A percentile compares a stretch with the other conserved stretches of the same genome.
phyloP scores from a whole-genome alignment of 2,113 vertebrate genomes.

The Erythrolamprus reginae region DNA sequence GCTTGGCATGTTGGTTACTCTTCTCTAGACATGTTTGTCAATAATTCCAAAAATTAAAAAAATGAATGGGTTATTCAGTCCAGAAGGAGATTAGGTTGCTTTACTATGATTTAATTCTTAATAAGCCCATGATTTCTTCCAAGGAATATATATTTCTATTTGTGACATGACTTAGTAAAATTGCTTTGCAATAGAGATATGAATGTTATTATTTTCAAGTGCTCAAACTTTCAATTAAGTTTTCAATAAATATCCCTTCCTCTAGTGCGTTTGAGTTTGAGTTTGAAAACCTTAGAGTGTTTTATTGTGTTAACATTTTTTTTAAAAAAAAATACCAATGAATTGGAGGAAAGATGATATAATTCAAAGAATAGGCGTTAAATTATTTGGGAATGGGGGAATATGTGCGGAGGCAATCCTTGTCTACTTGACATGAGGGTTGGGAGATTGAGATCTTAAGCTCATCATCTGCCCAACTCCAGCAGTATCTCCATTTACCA shows the following conservation, averaged over 20 bases:
- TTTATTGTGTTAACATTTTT: fast-evolving
- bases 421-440: background rate
- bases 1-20: background rate
- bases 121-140: background rate
- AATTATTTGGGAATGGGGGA: background rate
- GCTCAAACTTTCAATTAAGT: constrained; percentile 27
- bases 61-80: background rate
- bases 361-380: background rate
- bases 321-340: fast-evolving
- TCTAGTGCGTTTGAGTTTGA: background rate
- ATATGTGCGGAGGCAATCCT: background rate
- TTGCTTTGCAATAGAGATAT: constrained; percentile 39
- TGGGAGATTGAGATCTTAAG: background rate
- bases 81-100: background rate
- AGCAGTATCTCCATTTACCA: background rate
- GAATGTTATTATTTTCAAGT: constrained; percentile 35
- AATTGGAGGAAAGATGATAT: background rate
- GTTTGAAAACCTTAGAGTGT: background rate
- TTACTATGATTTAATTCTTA: background rate
- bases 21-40: background rate
- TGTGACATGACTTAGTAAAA: background rate
- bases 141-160: background rate
- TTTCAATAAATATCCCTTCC: constrained; percentile 9
- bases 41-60: background rate
- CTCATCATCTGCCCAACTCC: background rate